Evolutionary conservation across 2,113 vertebrate genomes (phyloP), one percentile per base, ranked within the genome.

Genomic region (Bufo bufo): DNA sequence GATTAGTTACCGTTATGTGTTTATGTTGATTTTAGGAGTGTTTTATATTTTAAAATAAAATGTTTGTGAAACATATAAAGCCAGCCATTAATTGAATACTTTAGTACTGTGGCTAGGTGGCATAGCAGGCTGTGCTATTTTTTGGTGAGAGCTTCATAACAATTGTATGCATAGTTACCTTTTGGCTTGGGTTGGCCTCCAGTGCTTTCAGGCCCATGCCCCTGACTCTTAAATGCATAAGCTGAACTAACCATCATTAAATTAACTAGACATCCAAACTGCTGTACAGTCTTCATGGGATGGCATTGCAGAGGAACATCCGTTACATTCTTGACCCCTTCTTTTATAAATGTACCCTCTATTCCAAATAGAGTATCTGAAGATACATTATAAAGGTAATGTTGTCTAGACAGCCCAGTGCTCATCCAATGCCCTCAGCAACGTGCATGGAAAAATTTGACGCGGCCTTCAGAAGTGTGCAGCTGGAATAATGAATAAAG

Each of bases 401-500:
- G 20, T 75, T 49, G 72, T 9, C 19, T 10, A 75, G 17, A 75
- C 72, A 75, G 43, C 10, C 2, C 72, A 75, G 43, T 23, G 45
- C 16, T 50, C 17, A 0, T 33, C 3, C 66, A 7, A 20, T 75
- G 45, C 50, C 16, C 20, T 75, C 47, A 19, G 4, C 4, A 75
- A 6, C 20, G 8, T 50, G 43, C 6, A 7, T 75, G 45, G 49
- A 50, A n/a, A 12, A 3, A 56, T 78, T 20, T 78, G 13, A 23
- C 13, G 79, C 49, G 14, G 80, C 19, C 80, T 82, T 49, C 58
- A 82, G 59, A 65, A 65, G 9, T 4, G 4, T 50, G 20, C 3
- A n/a, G 54, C 16, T 77, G 58, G 20, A 77, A 85, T 85, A 85
- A 85, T 77, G 74, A 77, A 63, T 61, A n/a, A 66, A 79, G 75